Percentiles rank a stretch among this genome's conserved stretches.
Evolutionary conservation across 2,888 invertebrate genomes (phyloP).

Genomic region (Crioceris asparagi): DNA sequence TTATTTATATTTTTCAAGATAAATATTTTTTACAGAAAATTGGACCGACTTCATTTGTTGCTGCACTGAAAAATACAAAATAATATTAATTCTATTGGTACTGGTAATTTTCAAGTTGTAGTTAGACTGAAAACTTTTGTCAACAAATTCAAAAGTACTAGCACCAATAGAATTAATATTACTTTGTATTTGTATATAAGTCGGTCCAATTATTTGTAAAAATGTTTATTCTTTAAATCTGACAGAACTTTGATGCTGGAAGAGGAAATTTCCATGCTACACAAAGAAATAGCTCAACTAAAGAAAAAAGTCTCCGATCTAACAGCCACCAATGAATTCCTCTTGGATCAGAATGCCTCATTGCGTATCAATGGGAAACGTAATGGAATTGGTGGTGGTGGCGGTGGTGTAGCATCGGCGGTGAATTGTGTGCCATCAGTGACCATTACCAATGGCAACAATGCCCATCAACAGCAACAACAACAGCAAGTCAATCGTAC

Average conservation of each 20-base stretch:
- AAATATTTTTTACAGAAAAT: no score
- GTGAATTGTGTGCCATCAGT: slow-evolving; percentile 44
- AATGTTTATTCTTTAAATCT: slow-evolving; percentile 1
- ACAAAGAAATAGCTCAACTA: slow-evolving; percentile 57
- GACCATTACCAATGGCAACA: slow-evolving; percentile 48
- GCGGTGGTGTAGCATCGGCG: slow-evolving; percentile 23
- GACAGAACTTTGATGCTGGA: slow-evolving; percentile 43
- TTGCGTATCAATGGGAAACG: slow-evolving; percentile 50
- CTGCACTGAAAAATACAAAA: no score
- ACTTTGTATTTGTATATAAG: no score
- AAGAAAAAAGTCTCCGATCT: slow-evolving; percentile 61
- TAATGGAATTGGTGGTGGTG: slow-evolving; percentile 37
- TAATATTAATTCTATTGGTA: no score
- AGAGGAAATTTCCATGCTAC: slow-evolving; percentile 57
- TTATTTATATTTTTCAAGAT: no score
- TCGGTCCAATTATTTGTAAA: no score
- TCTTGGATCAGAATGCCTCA: slow-evolving; percentile 67
- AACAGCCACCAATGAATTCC: slow-evolving; percentile 66
- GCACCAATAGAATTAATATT: no score
- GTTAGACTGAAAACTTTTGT: no score
- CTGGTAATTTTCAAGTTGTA: neutral
- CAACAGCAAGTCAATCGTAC: slow-evolving; percentile 42
- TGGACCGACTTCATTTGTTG: no score
- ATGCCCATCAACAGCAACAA: slow-evolving; percentile 41
- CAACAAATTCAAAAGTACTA: no score